A percentile compares a stretch with the other conserved stretches of the same genome.
Conservation (phyloP, 1,140 invertebrate genomes). For the Drosophila saltans region DNA sequence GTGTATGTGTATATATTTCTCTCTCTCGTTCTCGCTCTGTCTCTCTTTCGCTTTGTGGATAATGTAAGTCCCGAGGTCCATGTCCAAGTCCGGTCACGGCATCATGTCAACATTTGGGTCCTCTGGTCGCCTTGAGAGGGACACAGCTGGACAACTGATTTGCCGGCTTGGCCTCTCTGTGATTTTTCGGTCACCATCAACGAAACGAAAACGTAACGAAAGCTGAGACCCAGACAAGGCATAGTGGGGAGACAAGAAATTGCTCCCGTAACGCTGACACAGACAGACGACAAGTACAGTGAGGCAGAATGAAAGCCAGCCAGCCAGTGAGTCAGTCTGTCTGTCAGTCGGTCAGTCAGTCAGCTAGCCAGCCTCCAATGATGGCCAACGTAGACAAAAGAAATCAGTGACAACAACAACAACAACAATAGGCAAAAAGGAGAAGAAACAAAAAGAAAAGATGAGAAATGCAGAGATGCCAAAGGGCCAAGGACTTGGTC, state of each 20-base stretch:
- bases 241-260: constrained; percentile 25
- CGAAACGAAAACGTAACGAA: constrained; percentile 17
- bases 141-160: constrained; percentile 48
- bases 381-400: constrained; percentile 62
- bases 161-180: constrained; percentile 65
- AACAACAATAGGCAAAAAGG: constrained; percentile 18
- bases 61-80: constrained; percentile 14
- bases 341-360: no score
- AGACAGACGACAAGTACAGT: constrained; percentile 23
- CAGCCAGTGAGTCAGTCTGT: neutral
- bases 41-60: no score
- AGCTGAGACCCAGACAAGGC: neutral
- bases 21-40: neutral
- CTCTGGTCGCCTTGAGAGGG: constrained; percentile 50
- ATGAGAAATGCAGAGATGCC: constrained; percentile 31
- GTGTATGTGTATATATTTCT: constrained; percentile 22
- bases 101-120: constrained; percentile 58
- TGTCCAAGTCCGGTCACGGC: constrained; percentile 56
- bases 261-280: constrained; percentile 45
- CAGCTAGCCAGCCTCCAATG: no score
- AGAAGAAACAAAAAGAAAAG: constrained; percentile 15
- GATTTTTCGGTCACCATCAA: constrained; percentile 64
- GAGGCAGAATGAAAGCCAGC: constrained; percentile 25
- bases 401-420: constrained; percentile 69
- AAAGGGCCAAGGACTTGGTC: constrained; percentile 37